phyloP scores from a whole-genome alignment of 2,797 vertebrate genomes.

The Arnoldichthys spilopterus region DNA sequence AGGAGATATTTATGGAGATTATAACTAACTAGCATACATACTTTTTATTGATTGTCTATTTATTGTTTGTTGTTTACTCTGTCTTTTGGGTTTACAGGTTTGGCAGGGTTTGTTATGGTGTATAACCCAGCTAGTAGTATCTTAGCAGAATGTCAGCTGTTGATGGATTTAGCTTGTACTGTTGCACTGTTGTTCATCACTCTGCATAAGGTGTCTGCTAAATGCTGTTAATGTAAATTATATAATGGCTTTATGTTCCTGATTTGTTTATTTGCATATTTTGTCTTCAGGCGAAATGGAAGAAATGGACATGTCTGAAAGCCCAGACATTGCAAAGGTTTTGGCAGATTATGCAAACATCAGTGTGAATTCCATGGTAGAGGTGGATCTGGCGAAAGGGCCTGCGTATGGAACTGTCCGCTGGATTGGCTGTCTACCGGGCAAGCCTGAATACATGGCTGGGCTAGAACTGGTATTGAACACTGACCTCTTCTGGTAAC shows the following conservation, averaged over 20 bases:
- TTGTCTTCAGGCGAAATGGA: constrained; percentile 49
- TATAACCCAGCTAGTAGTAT: too few relatives aligned
- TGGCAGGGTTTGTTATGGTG: too few relatives aligned
- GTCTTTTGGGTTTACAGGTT: too few relatives aligned
- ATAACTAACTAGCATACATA: too few relatives aligned
- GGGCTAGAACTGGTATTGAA: constrained; percentile 86
- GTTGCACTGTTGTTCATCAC: too few relatives aligned
- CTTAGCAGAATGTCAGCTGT: too few relatives aligned
- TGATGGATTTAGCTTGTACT: too few relatives aligned
- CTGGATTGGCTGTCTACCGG: constrained; percentile 81
- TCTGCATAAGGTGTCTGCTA: too few relatives aligned
- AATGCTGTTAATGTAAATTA: too few relatives aligned
- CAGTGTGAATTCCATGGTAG: constrained; percentile 79
- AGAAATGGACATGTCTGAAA: constrained; percentile 41
- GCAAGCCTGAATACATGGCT: constrained; percentile 66
- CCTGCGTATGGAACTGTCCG: constrained; percentile 80
- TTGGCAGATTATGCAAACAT: constrained; percentile 50
- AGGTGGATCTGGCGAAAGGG: constrained; percentile 71
- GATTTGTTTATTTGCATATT: background rate
- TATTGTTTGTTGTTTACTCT: too few relatives aligned
- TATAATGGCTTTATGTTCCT: background rate
- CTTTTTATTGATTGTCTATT: too few relatives aligned
- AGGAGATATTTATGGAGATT: too few relatives aligned
- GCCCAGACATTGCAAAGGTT: background rate
- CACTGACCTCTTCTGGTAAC: constrained; percentile 27